These are phyloP conservation scores for Cephus sareptanus DNA, from an alignment of 2,888 invertebrate genomes.

Conservation along the genomic window DNA sequence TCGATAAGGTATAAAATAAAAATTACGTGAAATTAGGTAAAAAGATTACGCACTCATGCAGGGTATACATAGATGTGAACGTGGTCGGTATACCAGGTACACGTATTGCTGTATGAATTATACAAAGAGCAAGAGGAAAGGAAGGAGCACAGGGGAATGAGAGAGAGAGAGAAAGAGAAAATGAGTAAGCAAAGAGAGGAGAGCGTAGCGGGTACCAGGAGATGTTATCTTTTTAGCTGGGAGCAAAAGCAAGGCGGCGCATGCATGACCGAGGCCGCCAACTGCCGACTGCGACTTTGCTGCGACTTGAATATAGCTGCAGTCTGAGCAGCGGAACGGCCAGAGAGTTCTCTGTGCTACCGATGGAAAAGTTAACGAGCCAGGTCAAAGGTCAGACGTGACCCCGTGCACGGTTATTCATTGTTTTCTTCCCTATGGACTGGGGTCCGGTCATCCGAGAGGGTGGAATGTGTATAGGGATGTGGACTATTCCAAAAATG, in stretches of 20 bases:
- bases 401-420: not conserved
- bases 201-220: slow-evolving; percentile 2
- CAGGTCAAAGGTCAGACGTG: slow-evolving; percentile 2
- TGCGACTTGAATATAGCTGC: not conserved
- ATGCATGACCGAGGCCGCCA: slow-evolving; percentile 1
- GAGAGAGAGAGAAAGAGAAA: not conserved
- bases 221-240: slow-evolving; percentile 19
- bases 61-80: not conserved
- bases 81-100: not conserved
- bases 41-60: too few relatives aligned
- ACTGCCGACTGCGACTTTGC: not conserved
- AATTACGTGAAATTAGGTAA: too few relatives aligned
- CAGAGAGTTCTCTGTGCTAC: not conserved
- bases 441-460: too few relatives aligned
- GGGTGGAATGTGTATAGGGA: too few relatives aligned
- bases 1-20: too few relatives aligned
- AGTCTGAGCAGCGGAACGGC: too few relatives aligned
- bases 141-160: not conserved
- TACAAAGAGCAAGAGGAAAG: slow-evolving; percentile 4
- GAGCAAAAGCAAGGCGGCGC: slow-evolving; percentile 14
- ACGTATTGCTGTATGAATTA: slow-evolving; percentile 2
- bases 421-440: not conserved
- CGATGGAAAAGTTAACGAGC: slow-evolving; percentile 4
- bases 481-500: too few relatives aligned
- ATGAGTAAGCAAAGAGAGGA: too few relatives aligned